phyloP scores from a whole-genome alignment of 2,113 vertebrate genomes.

The Chamaea fasciata region DNA sequence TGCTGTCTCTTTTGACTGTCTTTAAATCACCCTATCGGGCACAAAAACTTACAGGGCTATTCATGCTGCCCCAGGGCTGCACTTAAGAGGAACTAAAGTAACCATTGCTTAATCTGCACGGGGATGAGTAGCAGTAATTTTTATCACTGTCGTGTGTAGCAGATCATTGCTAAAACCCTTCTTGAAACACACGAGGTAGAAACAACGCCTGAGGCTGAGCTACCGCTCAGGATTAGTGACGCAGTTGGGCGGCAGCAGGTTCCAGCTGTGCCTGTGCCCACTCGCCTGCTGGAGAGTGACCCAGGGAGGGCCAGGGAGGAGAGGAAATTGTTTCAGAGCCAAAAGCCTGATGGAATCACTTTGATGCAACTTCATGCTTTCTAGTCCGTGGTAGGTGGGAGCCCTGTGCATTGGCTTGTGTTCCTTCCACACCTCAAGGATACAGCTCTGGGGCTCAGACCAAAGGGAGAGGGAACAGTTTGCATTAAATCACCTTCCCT shows the following conservation, averaged over 20 bases:
- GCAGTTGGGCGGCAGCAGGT: not conserved
- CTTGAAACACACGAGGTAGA: not conserved
- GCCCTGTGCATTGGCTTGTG: rapidly evolving
- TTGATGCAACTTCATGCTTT: not conserved
- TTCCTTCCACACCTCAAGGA: not conserved
- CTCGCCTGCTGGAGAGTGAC: not conserved
- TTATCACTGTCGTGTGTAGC: not conserved
- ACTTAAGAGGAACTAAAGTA: not conserved
- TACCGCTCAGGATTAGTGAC: not conserved
- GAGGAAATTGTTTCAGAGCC: not conserved
- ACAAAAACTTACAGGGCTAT: not conserved
- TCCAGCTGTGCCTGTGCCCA: not conserved
- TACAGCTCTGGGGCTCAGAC: not conserved
- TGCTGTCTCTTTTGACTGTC: not conserved
- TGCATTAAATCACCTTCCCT: not conserved
- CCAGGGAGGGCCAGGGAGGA: not conserved
- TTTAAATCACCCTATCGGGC: not conserved
- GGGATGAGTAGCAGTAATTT: not conserved
- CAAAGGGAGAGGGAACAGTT: not conserved
- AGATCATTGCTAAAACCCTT: not conserved
- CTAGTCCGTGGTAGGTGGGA: not conserved
- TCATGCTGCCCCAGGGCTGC: not conserved
- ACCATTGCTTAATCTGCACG: not conserved
- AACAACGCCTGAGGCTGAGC: not conserved
- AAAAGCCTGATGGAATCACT: not conserved